These are phyloP conservation scores for Anabacerthia variegaticeps DNA, from an alignment of 2,797 vertebrate genomes.

Conservation along the genomic window DNA sequence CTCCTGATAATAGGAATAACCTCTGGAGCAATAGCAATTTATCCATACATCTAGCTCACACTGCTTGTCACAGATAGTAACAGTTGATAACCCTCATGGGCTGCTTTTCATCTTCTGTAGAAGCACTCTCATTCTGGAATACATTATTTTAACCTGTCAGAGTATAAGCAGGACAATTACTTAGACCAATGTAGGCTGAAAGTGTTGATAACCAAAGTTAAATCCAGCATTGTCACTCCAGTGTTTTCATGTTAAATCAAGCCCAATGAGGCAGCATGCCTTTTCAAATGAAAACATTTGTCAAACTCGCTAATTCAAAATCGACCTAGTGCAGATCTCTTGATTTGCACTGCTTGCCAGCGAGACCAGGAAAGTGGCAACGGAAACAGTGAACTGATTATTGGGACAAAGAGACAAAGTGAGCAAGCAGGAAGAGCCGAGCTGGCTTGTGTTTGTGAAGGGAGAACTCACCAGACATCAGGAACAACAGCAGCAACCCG, in stretches of 20 bases:
- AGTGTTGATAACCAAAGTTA: slow-evolving; percentile 60
- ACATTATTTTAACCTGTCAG: slow-evolving; percentile 73
- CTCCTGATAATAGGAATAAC: slow-evolving; percentile 61
- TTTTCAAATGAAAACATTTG: slow-evolving; percentile 66
- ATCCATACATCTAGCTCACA: slow-evolving; percentile 41
- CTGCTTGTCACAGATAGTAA: slow-evolving; percentile 56
- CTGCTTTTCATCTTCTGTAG: slow-evolving; percentile 65
- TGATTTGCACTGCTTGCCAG: slow-evolving; percentile 29
- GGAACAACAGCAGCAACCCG: not conserved
- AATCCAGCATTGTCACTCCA: slow-evolving; percentile 40
- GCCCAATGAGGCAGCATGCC: slow-evolving; percentile 26
- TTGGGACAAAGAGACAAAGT: not conserved
- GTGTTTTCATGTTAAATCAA: not conserved
- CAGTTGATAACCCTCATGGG: slow-evolving; percentile 52
- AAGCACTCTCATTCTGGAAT: slow-evolving; percentile 51
- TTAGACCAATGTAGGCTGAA: slow-evolving; percentile 62
- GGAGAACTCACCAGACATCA: not conserved
- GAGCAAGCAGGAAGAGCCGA: not conserved
- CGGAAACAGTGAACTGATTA: not conserved
- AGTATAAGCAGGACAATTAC: slow-evolving; percentile 74
- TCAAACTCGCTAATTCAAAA: slow-evolving; percentile 41
- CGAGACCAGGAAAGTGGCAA: not conserved
- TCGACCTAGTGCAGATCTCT: slow-evolving; percentile 20
- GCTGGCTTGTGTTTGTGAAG: not conserved
- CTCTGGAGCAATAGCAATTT: slow-evolving; percentile 59